phyloP scores from a whole-genome alignment of 1,140 invertebrate genomes.

The Drosophila willistoni region DNA sequence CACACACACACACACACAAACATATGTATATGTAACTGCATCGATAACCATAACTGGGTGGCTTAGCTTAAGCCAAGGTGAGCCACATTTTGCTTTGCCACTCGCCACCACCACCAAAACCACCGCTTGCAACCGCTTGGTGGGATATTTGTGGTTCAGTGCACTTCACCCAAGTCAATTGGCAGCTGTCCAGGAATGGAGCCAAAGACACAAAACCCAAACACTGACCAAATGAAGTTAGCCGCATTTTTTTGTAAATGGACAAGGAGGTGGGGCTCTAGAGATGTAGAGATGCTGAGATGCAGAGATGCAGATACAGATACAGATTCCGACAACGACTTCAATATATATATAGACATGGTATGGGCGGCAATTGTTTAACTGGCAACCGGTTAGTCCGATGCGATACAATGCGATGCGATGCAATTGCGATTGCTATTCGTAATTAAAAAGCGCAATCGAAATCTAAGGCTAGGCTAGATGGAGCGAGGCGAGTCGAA shows the following conservation, averaged over 20 bases:
- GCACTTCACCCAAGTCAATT: slow-evolving; percentile 45
- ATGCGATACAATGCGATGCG: neutral
- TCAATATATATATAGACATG: slow-evolving; percentile 30
- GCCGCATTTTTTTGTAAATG: slow-evolving; percentile 32
- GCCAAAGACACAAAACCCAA: slow-evolving; percentile 39
- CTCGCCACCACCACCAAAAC: neutral
- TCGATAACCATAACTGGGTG: slow-evolving; percentile 33
- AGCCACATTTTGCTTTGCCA: slow-evolving; percentile 68
- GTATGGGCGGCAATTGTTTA: slow-evolving; percentile 67
- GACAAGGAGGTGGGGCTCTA: slow-evolving; percentile 24
- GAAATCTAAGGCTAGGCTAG: slow-evolving; percentile 42
- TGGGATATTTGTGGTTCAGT: slow-evolving; percentile 45
- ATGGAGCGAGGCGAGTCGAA: slow-evolving; percentile 30
- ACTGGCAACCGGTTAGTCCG: slow-evolving; percentile 56
- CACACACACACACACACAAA: slow-evolving; percentile 19
- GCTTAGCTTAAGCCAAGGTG: slow-evolving; percentile 65
- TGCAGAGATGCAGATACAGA: slow-evolving; percentile 49
- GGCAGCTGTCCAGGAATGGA: slow-evolving; percentile 46
- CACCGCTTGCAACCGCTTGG: neutral
- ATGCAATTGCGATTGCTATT: slow-evolving; percentile 26
- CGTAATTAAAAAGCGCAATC: slow-evolving; percentile 71
- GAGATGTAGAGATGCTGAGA: slow-evolving; percentile 30
- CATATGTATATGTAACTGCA: slow-evolving; percentile 2
- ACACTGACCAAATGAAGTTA: slow-evolving; percentile 59
- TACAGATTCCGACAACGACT: slow-evolving; percentile 25